Conservation (phyloP, 2,888 invertebrate species). For the Diaphora mendica region DNA sequence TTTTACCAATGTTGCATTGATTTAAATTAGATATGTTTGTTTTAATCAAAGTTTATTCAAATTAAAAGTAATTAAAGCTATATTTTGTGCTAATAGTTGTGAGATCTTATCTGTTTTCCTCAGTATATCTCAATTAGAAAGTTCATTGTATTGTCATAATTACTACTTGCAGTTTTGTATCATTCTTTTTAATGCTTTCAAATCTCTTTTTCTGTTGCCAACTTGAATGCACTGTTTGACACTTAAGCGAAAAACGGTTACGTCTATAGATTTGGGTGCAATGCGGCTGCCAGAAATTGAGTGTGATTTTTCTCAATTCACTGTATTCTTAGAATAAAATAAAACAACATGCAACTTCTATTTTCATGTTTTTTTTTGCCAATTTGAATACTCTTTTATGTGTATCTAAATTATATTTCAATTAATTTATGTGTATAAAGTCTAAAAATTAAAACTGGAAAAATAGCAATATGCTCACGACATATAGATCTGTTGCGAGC, state of each 20-base stretch:
- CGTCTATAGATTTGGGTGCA: slow-evolving; percentile 58
- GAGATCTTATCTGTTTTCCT: not conserved
- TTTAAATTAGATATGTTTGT: not conserved
- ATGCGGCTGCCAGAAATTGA: slow-evolving; percentile 54
- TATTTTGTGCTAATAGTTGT: not conserved
- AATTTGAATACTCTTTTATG: too few species aligned
- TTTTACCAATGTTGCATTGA: not conserved
- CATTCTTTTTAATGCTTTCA: not conserved
- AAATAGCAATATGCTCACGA: not conserved
- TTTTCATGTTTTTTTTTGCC: not conserved
- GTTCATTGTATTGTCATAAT: not conserved
- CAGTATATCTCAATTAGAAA: not conserved
- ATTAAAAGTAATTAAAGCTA: not conserved
- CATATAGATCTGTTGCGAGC: not conserved
- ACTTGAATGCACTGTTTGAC: slow-evolving; percentile 49
- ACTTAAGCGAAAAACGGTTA: slow-evolving; percentile 46
- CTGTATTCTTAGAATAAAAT: slow-evolving; percentile 28
- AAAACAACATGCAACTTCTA: not conserved
- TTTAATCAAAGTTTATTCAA: not conserved
- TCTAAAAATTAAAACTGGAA: too few species aligned
- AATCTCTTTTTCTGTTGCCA: slow-evolving; percentile 17
- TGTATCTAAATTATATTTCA: not conserved
- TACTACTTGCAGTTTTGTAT: not conserved
- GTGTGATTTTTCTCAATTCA: slow-evolving; percentile 33
- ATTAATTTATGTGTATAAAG: not conserved